Percentiles rank a stretch among this genome's conserved stretches.
phyloP scores from a whole-genome alignment of 2,797 vertebrate species.

The Pagetopsis macropterus region DNA sequence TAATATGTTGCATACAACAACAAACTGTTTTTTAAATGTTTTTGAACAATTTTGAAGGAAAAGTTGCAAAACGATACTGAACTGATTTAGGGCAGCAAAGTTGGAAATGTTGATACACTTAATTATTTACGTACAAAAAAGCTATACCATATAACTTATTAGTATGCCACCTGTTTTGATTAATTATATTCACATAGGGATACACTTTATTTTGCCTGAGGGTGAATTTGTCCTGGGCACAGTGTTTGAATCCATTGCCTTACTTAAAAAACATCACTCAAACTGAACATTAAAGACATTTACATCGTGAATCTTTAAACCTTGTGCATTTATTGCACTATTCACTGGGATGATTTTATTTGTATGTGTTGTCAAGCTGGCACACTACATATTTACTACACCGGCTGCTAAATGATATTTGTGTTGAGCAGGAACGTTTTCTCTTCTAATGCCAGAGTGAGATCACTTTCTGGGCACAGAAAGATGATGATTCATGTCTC shows the following conservation, averaged over 20 bases:
- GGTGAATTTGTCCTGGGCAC: no score
- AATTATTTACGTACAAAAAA: no score
- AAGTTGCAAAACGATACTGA: no score
- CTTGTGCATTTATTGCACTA: no score
- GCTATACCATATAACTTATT: not conserved
- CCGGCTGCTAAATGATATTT: not conserved
- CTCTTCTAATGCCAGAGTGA: slow-evolving; percentile 15
- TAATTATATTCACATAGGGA: not conserved
- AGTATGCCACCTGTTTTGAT: not conserved
- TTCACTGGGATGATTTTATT: not conserved
- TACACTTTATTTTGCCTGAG: no score
- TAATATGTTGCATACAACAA: no score
- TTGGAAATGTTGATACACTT: not conserved
- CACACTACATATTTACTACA: not conserved
- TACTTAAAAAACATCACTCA: no score
- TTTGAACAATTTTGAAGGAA: not conserved
- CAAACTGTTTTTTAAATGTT: no score
- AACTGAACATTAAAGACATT: no score
- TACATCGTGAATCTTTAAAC: no score
- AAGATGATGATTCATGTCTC: slow-evolving; percentile 49
- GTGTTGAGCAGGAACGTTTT: not conserved
- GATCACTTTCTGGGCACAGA: slow-evolving; percentile 31
- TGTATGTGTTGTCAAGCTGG: not conserved
- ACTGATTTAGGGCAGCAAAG: no score
- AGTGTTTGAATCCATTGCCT: no score